phyloP scores from a whole-genome alignment of 2,113 vertebrate species.

The Pelmatolapia mariae region DNA sequence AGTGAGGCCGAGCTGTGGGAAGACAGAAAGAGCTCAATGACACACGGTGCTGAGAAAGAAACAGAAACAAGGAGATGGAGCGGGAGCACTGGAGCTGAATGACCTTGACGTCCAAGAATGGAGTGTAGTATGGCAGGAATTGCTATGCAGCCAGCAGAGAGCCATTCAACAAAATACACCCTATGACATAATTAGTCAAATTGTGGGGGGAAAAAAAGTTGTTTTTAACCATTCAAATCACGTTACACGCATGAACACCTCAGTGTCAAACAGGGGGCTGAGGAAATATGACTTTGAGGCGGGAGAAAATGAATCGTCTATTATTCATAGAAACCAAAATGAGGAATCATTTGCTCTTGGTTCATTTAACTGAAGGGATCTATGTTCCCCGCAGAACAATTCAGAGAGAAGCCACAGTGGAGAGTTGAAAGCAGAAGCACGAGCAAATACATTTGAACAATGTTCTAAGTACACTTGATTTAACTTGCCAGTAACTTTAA shows the following conservation, averaged over 20 bases:
- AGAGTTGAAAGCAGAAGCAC: neutral
- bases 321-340: slow-evolving; percentile 41
- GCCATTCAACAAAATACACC: slow-evolving; percentile 6
- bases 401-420: neutral
- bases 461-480: neutral
- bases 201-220: neutral
- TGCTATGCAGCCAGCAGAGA: neutral
- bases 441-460: neutral
- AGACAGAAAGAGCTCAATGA: neutral
- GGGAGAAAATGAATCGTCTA: slow-evolving; percentile 37
- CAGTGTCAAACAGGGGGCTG: slow-evolving; percentile 15
- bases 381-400: neutral
- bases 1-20: neutral
- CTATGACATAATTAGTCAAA: slow-evolving; percentile 15
- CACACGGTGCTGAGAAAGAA: neutral
- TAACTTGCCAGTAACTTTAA: neutral
- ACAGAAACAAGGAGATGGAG: slow-evolving; percentile 12
- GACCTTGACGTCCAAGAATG: slow-evolving; percentile 47
- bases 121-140: neutral
- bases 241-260: slow-evolving; percentile 3
- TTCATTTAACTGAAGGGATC: slow-evolving; percentile 20
- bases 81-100: slow-evolving; percentile 3
- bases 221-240: slow-evolving; percentile 18
- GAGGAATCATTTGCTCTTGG: slow-evolving; percentile 35
- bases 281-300: slow-evolving; percentile 26